Conservation (phyloP, 2,888 invertebrate genomes). For the Tipula lateralis region DNA sequence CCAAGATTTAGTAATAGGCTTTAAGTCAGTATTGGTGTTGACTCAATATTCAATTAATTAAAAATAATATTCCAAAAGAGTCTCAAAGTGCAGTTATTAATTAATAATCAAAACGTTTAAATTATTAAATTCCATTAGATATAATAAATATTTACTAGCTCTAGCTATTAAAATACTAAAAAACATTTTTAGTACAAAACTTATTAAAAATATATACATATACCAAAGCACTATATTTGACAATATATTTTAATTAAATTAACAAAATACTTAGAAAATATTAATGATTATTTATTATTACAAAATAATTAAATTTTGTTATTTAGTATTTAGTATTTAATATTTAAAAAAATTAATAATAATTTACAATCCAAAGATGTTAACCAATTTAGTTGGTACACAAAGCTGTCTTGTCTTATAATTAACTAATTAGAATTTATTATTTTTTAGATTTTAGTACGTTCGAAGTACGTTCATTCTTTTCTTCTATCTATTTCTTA, state of each 20-base stretch:
- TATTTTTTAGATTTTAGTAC: too few species aligned
- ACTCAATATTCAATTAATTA: not conserved
- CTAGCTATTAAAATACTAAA: not conserved
- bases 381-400: not conserved
- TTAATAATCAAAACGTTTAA: not conserved
- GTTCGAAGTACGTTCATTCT: too few species aligned
- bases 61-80: not conserved
- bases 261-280: not conserved
- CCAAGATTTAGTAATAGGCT: too few species aligned
- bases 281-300: not conserved
- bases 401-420: not conserved
- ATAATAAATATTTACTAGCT: not conserved
- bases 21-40: too few species aligned
- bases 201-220: not conserved
- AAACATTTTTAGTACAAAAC: not conserved
- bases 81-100: constrained; percentile 11
- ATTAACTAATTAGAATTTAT: not conserved
- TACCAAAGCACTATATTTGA: not conserved
- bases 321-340: not conserved
- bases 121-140: not conserved
- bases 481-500: too few species aligned
- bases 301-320: not conserved
- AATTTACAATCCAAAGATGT: not conserved
- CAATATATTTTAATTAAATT: not conserved
- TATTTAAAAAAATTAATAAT: too few species aligned